Base-by-base conservation (phyloP, 2,888 invertebrate genomes). In the Macrosoma leucophasiata region DNA sequence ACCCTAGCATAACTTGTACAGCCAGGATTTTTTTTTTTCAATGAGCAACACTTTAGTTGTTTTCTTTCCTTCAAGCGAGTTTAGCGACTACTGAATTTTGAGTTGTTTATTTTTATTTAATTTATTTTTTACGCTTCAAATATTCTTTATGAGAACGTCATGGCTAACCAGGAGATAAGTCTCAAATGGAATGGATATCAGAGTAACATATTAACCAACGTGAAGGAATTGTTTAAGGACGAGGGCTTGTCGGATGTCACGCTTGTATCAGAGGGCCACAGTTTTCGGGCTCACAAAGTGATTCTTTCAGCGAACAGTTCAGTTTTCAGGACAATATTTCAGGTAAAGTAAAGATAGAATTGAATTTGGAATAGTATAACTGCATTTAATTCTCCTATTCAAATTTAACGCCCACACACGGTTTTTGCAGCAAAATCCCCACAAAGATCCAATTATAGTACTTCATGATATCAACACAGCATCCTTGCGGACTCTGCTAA, bases 381-480 rank as follows among this genome's bases (percentile, higher is more conserved):
- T n/a, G n/a, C n/a, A n/a, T n/a, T n/a, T n/a, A n/a, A n/a, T n/a
- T 14, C 17, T 19, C 8, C n/a, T n/a, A n/a, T n/a, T n/a, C n/a
- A n/a, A n/a, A 19, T 29, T 38, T 50, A 29, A 81, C 81, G 56
- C 82, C 81, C 66, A 81, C 82, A 50, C 59, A 33, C 54, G 65
- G 67, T 55, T 58, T 66, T 86, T 82, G 40, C 70, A 90, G 90
- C 88, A 89, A 69, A 91, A 91, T 84, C 90, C 91, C 62, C 89
- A 89, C 76, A 89, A 87, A 59, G 89, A 90, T 84, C 91, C 91
- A 50, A 90, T 91, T 67, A 89, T 91, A 76, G 90, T 91, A 54
- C 84, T 91, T 39, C 88, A 90, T 68, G 91, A 91, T 76, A 89
- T 91, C 52, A 87, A 88, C 61, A 88, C 88, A 48, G 84, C 84